Percentiles rank a stretch among this genome's conserved stretches.
Evolutionary conservation across 2,113 vertebrate species (phyloP).

Genomic region (Euleptes europaea): DNA sequence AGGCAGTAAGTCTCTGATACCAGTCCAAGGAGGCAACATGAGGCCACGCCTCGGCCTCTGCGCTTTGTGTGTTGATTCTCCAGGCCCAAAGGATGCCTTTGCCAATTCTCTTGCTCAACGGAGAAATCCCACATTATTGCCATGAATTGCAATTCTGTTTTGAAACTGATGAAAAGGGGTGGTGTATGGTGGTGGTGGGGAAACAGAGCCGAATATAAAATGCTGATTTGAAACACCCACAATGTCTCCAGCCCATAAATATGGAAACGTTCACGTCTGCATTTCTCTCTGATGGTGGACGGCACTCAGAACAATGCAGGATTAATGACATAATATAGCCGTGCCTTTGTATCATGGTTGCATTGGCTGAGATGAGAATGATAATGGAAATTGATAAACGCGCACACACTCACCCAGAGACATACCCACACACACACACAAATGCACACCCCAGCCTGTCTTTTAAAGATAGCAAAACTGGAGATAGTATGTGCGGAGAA

Average conservation of each 20-base stretch:
- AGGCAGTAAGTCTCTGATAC: too few species aligned
- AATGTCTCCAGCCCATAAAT: conserved; percentile 51
- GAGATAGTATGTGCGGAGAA: neutral
- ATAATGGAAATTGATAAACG: conserved; percentile 36
- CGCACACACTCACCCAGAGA: neutral
- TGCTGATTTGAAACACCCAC: conserved; percentile 42
- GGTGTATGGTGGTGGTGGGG: too few species aligned
- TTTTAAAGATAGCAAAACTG: neutral
- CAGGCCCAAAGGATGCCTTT: conserved; percentile 21
- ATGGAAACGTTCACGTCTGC: conserved; percentile 29
- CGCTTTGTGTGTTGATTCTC: neutral
- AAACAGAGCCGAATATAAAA: conserved; percentile 53
- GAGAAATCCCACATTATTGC: conserved; percentile 34
- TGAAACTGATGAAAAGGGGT: conserved; percentile 43
- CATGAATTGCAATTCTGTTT: conserved; percentile 60
- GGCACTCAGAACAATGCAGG: conserved; percentile 22
- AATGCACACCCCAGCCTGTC: too few species aligned
- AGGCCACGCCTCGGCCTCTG: neutral
- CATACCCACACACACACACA: too few species aligned
- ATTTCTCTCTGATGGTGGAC: conserved; percentile 40
- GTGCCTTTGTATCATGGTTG: conserved; percentile 19
- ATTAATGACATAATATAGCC: conserved; percentile 29
- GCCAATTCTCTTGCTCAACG: conserved; percentile 3
- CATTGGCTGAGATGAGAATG: neutral
- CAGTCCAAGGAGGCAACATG: too few species aligned